These are phyloP conservation scores for Cantharis rufa DNA, from an alignment of 2,888 invertebrate species.

Conservation along the genomic window DNA sequence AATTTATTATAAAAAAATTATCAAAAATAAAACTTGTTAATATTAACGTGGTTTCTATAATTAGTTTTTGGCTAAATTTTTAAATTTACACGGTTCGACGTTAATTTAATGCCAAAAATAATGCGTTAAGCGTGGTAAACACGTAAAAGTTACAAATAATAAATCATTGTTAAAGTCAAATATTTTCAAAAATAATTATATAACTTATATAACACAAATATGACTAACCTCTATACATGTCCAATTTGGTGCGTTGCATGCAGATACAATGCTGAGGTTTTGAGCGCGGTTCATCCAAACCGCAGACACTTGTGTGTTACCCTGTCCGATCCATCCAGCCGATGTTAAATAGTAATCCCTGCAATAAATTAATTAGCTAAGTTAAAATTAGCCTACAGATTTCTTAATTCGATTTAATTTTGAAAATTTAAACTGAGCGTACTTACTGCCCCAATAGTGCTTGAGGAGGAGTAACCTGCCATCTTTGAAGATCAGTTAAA, in stretches of 20 bases:
- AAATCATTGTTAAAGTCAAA: neutral
- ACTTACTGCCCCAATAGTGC: conserved; percentile 81
- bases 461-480: conserved; percentile 74
- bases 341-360: conserved; percentile 93
- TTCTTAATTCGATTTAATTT: neutral
- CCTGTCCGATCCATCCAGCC: conserved; percentile 85
- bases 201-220: neutral
- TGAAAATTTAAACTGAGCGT: conserved; percentile 23
- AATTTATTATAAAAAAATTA: neutral
- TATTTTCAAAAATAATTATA: neutral
- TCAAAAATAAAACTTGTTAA: neutral
- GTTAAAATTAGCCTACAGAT: conserved; percentile 7
- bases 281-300: conserved; percentile 95
- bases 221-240: conserved; percentile 78
- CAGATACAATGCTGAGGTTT: conserved; percentile 85
- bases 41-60: neutral
- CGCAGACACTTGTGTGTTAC: conserved; percentile 77
- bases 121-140: neutral
- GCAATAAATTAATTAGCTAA: conserved; percentile 40
- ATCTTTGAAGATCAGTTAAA: conserved; percentile 65
- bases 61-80: neutral
- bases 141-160: neutral
- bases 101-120: neutral
- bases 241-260: conserved; percentile 83
- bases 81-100: neutral